phyloP scores from a whole-genome alignment of 2,113 vertebrate genomes.

The Ancistrus triradiatus region DNA sequence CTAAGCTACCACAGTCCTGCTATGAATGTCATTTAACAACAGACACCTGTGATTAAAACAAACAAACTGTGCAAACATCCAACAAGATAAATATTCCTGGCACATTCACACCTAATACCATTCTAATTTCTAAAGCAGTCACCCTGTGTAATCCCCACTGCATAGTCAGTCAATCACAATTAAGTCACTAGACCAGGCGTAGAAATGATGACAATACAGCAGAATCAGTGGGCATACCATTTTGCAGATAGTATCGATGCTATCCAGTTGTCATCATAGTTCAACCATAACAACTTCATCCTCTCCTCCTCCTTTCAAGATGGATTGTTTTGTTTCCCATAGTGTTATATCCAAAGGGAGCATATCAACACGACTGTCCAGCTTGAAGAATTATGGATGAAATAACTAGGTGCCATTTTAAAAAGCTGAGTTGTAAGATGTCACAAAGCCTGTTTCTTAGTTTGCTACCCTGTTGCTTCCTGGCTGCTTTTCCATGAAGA shows the following conservation, averaged over 20 bases:
- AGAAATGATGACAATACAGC: too few species aligned
- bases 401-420: conserved; percentile 13
- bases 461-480: conserved; percentile 44
- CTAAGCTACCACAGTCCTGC: too few species aligned
- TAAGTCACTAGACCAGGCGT: too few species aligned
- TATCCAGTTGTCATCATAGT: conserved; percentile 41
- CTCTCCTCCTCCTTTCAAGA: conserved; percentile 27
- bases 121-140: too few species aligned
- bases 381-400: background rate
- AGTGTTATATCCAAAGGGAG: conserved; percentile 20
- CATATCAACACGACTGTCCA: background rate
- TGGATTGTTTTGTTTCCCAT: background rate
- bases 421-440: conserved; percentile 32
- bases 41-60: too few species aligned
- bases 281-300: conserved; percentile 12
- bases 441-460: conserved; percentile 41
- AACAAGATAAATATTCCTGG: too few species aligned
- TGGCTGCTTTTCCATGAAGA: conserved; percentile 23
- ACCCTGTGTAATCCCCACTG: too few species aligned
- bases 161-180: background rate
- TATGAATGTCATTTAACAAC: too few species aligned
- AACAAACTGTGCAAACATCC: too few species aligned
- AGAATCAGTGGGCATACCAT: conserved; percentile 56
- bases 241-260: conserved; percentile 48
- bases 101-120: too few species aligned